A percentile compares a stretch with the other conserved stretches of the same genome.
These are phyloP conservation scores for Zaprionus taronus DNA, from an alignment of 1,140 invertebrate genomes.

Conservation along the genomic window DNA sequence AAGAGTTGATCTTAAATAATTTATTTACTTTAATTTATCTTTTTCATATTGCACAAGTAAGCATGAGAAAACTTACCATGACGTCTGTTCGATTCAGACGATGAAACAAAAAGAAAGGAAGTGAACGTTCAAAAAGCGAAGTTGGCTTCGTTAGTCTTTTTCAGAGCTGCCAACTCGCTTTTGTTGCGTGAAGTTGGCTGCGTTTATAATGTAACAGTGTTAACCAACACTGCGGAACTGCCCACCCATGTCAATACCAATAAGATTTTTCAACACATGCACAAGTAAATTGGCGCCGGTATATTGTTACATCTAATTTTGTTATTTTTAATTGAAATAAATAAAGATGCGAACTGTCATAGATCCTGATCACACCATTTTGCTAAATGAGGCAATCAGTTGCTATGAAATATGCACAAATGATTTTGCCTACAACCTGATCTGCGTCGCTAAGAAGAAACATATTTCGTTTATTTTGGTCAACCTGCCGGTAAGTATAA, in stretches of 20 bases:
- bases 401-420: conserved; percentile 71
- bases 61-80: conserved; percentile 65
- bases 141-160: conserved; percentile 37
- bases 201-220: neutral
- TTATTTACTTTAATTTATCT: neutral
- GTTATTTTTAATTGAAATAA: neutral
- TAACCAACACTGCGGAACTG: neutral
- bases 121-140: conserved; percentile 25
- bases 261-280: conserved; percentile 23
- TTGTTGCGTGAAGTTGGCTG: neutral
- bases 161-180: neutral
- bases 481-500: conserved; percentile 67
- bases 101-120: conserved; percentile 78
- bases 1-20: neutral
- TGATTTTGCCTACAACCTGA: conserved; percentile 75
- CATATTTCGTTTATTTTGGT: conserved; percentile 63
- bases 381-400: conserved; percentile 55
- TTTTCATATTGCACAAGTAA: neutral
- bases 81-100: conserved; percentile 78
- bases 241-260: neutral
- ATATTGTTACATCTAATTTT: conserved; percentile 28
- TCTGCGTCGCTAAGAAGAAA: conserved; percentile 62
- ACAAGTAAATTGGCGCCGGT: conserved; percentile 32
- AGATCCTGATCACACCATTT: conserved; percentile 54
- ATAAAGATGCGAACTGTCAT: conserved; percentile 42